These are phyloP conservation scores for Tetrao urogallus DNA, from an alignment of 2,113 vertebrate species.

Conservation along the genomic window DNA sequence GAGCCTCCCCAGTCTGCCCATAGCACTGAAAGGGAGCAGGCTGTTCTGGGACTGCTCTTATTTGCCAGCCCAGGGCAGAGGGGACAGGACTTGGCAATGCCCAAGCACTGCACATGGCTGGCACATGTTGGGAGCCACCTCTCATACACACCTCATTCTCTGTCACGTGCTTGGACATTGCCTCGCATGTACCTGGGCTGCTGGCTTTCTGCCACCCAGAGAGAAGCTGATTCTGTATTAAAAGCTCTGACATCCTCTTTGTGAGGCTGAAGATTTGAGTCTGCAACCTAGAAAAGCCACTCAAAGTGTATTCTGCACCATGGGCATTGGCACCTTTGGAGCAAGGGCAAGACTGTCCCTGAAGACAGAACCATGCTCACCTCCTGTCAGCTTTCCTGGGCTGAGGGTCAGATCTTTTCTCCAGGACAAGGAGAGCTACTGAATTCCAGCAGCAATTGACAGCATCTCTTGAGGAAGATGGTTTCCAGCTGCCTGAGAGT, in stretches of 20 bases:
- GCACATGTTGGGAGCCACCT: neutral
- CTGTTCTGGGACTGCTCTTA: neutral
- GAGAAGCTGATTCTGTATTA: neutral
- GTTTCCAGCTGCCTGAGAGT: neutral
- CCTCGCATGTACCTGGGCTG: neutral
- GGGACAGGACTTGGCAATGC: neutral
- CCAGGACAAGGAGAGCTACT: neutral
- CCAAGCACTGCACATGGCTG: neutral
- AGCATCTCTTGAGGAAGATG: neutral
- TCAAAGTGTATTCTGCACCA: neutral
- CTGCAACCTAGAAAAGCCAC: neutral
- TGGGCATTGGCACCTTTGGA: no score
- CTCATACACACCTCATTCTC: neutral
- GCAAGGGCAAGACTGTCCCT: neutral
- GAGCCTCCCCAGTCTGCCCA: neutral
- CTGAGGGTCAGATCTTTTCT: neutral
- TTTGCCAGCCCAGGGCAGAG: neutral
- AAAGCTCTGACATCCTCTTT: neutral
- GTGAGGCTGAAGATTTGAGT: neutral
- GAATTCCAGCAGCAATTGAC: fast-evolving
- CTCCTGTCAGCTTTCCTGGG: neutral
- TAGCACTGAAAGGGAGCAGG: neutral
- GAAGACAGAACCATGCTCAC: fast-evolving
- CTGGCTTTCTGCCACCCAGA: neutral
- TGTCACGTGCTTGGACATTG: neutral